Evolutionary conservation across 1,140 invertebrate genomes (phyloP).

Genomic region (Caenorhabditis latens): DNA sequence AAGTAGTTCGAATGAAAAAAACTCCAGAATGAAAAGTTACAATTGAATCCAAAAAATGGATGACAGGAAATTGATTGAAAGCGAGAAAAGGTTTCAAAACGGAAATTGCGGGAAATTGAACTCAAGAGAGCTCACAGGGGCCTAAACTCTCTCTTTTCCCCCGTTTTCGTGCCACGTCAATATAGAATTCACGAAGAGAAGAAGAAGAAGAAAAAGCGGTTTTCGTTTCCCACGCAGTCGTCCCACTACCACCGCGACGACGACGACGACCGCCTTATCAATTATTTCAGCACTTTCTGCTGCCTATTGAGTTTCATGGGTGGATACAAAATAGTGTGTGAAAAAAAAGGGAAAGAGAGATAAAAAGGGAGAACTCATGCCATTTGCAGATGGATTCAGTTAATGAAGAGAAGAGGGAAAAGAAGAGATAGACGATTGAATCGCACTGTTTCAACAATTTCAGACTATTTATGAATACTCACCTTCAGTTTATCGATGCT

Average conservation of each 20-base stretch:
- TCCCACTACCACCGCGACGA: not conserved
- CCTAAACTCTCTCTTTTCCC: slow-evolving; percentile 17
- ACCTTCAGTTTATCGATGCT: slow-evolving; percentile 70
- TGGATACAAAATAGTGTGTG: not conserved
- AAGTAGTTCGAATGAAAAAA: not conserved
- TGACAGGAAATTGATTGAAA: slow-evolving; percentile 54
- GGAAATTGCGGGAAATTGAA: slow-evolving; percentile 52
- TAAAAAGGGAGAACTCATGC: not conserved
- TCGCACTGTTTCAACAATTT: not conserved
- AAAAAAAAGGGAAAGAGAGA: not conserved
- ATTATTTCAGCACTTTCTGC: slow-evolving; percentile 51
- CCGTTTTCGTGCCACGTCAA: slow-evolving; percentile 21
- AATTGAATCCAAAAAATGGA: not conserved
- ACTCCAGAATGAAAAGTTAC: not conserved
- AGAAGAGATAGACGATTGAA: not conserved
- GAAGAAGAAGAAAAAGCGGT: not conserved
- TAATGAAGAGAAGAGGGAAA: not conserved
- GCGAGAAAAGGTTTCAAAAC: slow-evolving; percentile 53
- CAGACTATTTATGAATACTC: slow-evolving; percentile 25
- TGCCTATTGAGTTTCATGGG: slow-evolving; percentile 44
- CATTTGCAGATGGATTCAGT: not conserved
- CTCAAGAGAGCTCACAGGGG: slow-evolving; percentile 4
- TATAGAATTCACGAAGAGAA: slow-evolving; percentile 43
- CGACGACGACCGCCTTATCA: slow-evolving; percentile 36
- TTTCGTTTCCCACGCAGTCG: slow-evolving; percentile 42